Evolutionary conservation across 2,113 vertebrate species (phyloP).

Genomic region (Nycticorax nycticorax): DNA sequence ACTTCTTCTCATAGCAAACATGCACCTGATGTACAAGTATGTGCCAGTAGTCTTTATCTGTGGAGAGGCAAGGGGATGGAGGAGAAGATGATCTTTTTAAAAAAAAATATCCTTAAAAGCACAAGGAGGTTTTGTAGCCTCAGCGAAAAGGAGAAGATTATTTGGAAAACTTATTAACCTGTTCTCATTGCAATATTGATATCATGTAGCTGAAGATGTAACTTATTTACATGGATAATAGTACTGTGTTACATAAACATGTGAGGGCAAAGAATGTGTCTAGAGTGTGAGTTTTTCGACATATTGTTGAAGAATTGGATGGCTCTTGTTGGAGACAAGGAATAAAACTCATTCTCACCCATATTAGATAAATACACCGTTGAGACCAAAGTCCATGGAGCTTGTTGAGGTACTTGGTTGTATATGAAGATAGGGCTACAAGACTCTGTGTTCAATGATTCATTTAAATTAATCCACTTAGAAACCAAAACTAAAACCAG

Average conservation of each 20-base stretch:
- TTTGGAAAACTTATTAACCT: neutral
- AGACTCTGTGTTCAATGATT: conserved; percentile 20
- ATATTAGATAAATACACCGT: neutral
- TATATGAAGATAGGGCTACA: neutral
- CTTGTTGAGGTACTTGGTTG: neutral
- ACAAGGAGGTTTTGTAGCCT: neutral
- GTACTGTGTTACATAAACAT: neutral
- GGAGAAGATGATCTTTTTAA: neutral
- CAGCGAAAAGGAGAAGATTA: neutral
- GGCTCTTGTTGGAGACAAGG: neutral
- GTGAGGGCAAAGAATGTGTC: neutral
- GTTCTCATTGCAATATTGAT: neutral
- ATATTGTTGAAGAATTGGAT: neutral
- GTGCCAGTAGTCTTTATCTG: neutral
- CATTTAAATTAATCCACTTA: conserved; percentile 17
- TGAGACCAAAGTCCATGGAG: neutral
- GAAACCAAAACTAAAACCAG: conserved; percentile 13
- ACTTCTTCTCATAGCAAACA: neutral
- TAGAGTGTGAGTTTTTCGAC: neutral
- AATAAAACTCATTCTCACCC: neutral
- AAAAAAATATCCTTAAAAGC: neutral
- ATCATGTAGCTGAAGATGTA: neutral
- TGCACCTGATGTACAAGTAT: accelerated
- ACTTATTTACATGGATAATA: neutral
- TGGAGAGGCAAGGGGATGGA: neutral